Evolutionary conservation across 2,113 vertebrate species (phyloP), one percentile per base, ranked within the genome.

Genomic region (Ovis canadensis): DNA sequence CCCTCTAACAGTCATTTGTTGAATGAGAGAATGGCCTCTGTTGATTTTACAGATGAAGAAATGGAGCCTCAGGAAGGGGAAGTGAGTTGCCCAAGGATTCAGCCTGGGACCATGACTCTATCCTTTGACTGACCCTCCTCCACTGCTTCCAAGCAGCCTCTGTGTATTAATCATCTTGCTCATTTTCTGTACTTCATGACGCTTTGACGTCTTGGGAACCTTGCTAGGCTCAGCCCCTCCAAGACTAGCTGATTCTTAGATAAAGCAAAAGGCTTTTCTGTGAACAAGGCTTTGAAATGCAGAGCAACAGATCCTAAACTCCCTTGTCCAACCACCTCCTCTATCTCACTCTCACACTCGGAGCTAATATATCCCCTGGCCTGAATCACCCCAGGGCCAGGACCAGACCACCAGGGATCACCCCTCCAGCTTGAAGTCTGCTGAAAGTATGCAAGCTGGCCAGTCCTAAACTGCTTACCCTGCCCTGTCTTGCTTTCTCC

Each of bases 401-500:
- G 4, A 25, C 50, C 10, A 45, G 74, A 36, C 36, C 31, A 9
- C 45, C 0, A 3, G 14, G 40, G 7, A n/a, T 17, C 4, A 6
- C 31, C 12, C 25, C 50, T 16, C 2, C 2, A n/a, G 57, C 14
- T 81, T 25, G 2, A 71, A 59, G 59, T 7, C 83, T 0, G 0
- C 80, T 25, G 14, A 15, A 52, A 36, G 7, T 1, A 52, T 10
- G 55, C 8, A 17, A 13, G 17, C 36, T 12, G 13, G 23, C 48
- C 11, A 2, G 2, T 6, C 27, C 57, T 10, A 21, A 10, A 0
- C 33, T 1, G 0, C 27, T n/a, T 5, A 8, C 31, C 11, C 57
- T 45, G 29, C 43, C 52, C 23, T 21, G 10, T 77, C 17, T 12
- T 19, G 36, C 40, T 40, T 27, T n/a, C 11, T 62, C 57, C 12